Percentiles rank a stretch among this genome's conserved stretches.
phyloP scores from a whole-genome alignment of 64 coral and sea anemone genomes.

The Montipora sp. region DNA sequence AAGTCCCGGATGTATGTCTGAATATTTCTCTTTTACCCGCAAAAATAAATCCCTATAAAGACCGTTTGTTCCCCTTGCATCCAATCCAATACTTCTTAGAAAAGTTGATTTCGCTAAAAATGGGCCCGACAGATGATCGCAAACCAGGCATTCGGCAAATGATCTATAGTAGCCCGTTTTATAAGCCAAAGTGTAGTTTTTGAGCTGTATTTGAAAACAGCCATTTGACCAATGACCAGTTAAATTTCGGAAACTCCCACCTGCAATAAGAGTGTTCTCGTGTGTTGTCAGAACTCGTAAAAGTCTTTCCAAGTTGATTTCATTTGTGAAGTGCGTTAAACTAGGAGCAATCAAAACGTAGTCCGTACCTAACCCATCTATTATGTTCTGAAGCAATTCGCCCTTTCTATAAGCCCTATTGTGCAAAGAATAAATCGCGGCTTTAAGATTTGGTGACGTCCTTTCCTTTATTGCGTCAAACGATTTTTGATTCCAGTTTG shows the following conservation, averaged over 20 bases:
- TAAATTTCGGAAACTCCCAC: conserved; percentile 70
- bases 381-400: conserved; percentile 64
- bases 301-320: conserved; percentile 76
- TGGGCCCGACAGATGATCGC: conserved; percentile 75
- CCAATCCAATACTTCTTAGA: conserved; percentile 64
- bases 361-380: conserved; percentile 62
- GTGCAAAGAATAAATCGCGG: neutral
- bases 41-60: conserved; percentile 70
- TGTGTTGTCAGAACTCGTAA: conserved; percentile 78
- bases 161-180: conserved; percentile 85
- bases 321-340: conserved; percentile 70
- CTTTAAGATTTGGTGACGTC: neutral
- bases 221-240: conserved; percentile 88
- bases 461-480: conserved; percentile 4
- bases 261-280: conserved; percentile 57
- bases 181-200: conserved; percentile 88
- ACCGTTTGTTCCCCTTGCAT: conserved; percentile 16
- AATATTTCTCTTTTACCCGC: conserved; percentile 50
- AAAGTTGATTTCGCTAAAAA: conserved; percentile 78
- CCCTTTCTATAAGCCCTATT: neutral
- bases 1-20: conserved; percentile 5
- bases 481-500: conserved; percentile 25
- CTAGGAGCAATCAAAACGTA: conserved; percentile 76
- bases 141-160: conserved; percentile 85
- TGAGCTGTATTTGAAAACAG: conserved; percentile 75